Conservation (phyloP, 1,140 invertebrate genomes). For the Neodiprion lecontei region DNA sequence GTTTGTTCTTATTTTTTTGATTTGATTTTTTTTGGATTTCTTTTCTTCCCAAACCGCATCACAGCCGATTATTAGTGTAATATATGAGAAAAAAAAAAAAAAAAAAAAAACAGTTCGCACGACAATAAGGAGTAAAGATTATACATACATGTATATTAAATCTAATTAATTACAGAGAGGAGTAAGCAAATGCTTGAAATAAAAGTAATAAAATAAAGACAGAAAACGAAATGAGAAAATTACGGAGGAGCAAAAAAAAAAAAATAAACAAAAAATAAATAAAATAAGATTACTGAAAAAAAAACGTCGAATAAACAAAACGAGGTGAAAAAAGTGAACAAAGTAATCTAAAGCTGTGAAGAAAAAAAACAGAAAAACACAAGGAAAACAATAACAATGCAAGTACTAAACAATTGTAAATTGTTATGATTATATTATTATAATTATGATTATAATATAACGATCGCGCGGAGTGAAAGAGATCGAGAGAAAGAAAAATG, state of each 20-base stretch:
- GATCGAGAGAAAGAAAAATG: too few relatives aligned
- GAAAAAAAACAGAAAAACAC: background rate
- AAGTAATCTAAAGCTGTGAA: background rate
- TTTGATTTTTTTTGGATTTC: background rate
- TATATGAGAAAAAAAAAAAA: constrained; percentile 29
- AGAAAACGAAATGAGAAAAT: background rate
- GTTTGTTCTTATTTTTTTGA: too few relatives aligned
- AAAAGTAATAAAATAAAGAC: background rate
- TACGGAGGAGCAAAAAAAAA: background rate
- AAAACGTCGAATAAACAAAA: background rate
- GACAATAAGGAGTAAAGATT: constrained; percentile 60
- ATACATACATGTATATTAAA: too few relatives aligned
- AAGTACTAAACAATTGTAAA: too few relatives aligned
- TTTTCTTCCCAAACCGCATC: background rate
- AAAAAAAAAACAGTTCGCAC: constrained; percentile 57
- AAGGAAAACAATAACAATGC: background rate
- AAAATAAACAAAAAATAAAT: background rate
- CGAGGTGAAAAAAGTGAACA: background rate
- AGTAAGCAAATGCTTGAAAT: constrained; percentile 37
- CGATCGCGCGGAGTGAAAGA: too few relatives aligned
- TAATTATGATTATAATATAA: too few relatives aligned
- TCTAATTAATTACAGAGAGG: constrained; percentile 54
- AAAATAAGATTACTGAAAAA: background rate
- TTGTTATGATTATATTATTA: too few relatives aligned
- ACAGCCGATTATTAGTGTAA: background rate